Conservation (phyloP, 2,797 vertebrate species). For the Fundulus diaphanus region DNA sequence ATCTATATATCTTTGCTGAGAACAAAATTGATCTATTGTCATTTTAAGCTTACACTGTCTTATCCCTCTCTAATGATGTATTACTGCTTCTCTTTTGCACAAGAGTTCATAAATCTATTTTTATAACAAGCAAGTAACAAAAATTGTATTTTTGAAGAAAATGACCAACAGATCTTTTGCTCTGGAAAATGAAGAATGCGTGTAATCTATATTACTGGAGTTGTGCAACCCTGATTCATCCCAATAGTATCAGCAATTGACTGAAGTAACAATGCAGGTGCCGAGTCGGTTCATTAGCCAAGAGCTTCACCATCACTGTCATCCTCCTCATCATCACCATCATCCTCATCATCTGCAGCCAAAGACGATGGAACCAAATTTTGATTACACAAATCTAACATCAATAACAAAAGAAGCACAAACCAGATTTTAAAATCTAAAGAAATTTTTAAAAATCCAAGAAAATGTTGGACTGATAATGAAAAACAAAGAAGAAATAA, state of each 20-base stretch:
- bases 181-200: neutral
- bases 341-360: slow-evolving; percentile 91
- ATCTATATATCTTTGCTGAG: neutral
- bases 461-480: slow-evolving; percentile 46
- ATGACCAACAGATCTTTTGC: neutral
- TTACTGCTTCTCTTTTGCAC: neutral
- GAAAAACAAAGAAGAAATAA: neutral
- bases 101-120: neutral
- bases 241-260: slow-evolving; percentile 12
- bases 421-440: slow-evolving; percentile 36
- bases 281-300: slow-evolving; percentile 85
- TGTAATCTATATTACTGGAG: slow-evolving; percentile 28
- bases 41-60: neutral
- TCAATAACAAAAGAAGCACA: slow-evolving; percentile 59
- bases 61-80: neutral
- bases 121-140: neutral
- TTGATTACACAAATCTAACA: slow-evolving; percentile 69
- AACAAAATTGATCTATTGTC: neutral
- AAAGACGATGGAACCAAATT: slow-evolving; percentile 88
- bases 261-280: slow-evolving; percentile 89
- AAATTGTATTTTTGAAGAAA: neutral
- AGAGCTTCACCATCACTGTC: slow-evolving; percentile 73
- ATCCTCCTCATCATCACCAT: slow-evolving; percentile 81
- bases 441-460: slow-evolving; percentile 25
- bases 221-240: slow-evolving; percentile 58